phyloP scores from a whole-genome alignment of 2,797 vertebrate species.

The Sciurus carolinensis region DNA sequence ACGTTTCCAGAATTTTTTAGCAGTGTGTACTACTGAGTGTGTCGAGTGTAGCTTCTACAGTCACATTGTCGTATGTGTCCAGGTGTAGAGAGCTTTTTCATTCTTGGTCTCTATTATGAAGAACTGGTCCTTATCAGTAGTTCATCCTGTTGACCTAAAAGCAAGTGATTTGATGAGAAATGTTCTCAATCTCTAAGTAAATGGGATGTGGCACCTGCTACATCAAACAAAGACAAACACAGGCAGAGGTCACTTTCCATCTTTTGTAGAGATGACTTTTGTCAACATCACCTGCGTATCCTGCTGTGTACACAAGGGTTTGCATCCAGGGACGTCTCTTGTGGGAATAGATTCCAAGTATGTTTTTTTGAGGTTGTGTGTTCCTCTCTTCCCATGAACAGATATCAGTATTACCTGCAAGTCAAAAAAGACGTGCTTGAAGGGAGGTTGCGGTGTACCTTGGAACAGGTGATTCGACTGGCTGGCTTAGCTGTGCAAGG shows the following conservation, averaged over 20 bases:
- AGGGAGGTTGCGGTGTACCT: constrained; percentile 92
- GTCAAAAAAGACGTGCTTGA: constrained; percentile 98
- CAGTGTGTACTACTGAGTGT: background rate
- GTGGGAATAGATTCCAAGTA: background rate
- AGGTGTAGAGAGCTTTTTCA: background rate
- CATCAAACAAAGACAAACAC: background rate
- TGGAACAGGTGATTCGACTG: constrained; percentile 96
- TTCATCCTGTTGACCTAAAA: background rate
- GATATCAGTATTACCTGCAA: constrained; percentile 99
- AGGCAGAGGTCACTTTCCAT: constrained; percentile 32
- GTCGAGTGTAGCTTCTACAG: background rate
- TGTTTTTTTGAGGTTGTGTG: background rate
- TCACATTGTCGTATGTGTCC: background rate
- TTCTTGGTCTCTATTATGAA: background rate
- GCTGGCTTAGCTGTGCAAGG: constrained; percentile 98
- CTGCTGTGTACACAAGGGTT: background rate
- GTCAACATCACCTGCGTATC: background rate
- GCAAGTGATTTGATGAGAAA: background rate
- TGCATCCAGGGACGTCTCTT: background rate
- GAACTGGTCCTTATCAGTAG: background rate
- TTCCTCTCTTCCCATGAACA: constrained; percentile 80
- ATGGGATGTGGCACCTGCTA: constrained; percentile 32
- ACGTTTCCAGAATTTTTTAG: background rate
- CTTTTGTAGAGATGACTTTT: constrained; percentile 8
- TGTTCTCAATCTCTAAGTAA: background rate